Conservation (phyloP, 2,888 invertebrate genomes). For the Orthosia gothica region DNA sequence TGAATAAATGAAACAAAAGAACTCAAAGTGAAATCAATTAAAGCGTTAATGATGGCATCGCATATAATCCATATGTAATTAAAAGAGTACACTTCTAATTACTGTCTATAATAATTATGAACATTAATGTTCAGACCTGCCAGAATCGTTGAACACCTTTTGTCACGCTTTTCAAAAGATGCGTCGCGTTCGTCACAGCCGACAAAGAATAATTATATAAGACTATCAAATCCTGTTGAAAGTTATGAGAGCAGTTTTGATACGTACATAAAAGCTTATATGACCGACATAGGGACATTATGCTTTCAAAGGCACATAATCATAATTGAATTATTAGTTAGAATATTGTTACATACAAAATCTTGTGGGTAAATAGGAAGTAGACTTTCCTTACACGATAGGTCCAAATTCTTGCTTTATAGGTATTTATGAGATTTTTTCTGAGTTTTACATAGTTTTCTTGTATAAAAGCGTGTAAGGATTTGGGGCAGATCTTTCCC, state of each 20-base stretch:
- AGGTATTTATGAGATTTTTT: no score
- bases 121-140: conserved; percentile 18
- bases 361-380: no score
- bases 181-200: conserved; percentile 3
- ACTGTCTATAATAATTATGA: conserved; percentile 43
- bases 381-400: no score
- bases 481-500: no score
- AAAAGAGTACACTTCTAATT: conserved; percentile 34
- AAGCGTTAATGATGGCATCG: conserved; percentile 14
- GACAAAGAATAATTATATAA: conserved; percentile 15
- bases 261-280: background rate
- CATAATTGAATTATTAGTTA: no score
- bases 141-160: conserved; percentile 24
- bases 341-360: no score
- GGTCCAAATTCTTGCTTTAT: no score
- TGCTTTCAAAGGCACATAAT: no score
- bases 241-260: conserved; percentile 3
- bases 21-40: conserved; percentile 34
- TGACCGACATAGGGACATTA: no score
- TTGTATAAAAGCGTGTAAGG: no score
- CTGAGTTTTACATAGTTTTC: no score
- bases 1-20: conserved; percentile 12
- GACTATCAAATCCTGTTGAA: background rate
- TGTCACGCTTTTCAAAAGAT: conserved; percentile 40
- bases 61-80: conserved; percentile 14